A percentile compares a stretch with the other conserved stretches of the same genome.
Conservation (phyloP, 2,888 invertebrate genomes). For the Dicranocentrus wangi region DNA sequence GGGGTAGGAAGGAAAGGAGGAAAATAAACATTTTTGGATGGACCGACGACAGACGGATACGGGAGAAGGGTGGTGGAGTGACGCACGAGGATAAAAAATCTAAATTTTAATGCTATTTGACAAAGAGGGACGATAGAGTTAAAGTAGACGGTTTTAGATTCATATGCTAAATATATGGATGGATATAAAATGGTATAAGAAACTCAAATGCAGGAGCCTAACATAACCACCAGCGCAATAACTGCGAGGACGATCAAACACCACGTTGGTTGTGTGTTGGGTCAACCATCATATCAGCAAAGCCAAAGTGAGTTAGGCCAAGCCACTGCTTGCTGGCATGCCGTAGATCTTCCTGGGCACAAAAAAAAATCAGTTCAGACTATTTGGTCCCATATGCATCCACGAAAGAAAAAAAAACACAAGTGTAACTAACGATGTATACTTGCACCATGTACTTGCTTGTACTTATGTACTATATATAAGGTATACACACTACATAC, state of each 20-base stretch:
- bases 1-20: not conserved
- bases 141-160: not conserved
- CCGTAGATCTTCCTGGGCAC: not conserved
- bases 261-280: conserved; percentile 35
- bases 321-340: conserved; percentile 3
- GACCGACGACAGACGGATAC: not conserved
- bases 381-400: conserved; percentile 29
- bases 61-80: conserved; percentile 19
- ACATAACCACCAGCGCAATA: conserved; percentile 18
- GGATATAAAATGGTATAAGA: not conserved
- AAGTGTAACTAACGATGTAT: too few species aligned
- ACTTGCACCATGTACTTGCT: too few species aligned
- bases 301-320: conserved; percentile 28
- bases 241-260: conserved; percentile 25
- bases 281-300: conserved; percentile 47
- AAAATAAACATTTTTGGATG: too few species aligned
- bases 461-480: too few species aligned
- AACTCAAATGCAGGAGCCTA: not conserved
- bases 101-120: conserved; percentile 46
- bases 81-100: conserved; percentile 45
- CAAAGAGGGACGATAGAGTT: not conserved
- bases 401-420: too few species aligned
- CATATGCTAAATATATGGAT: too few species aligned
- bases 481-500: too few species aligned
- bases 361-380: not conserved